Percentiles rank a stretch among this genome's conserved stretches.
These are phyloP conservation scores for Panthera leo DNA, from an alignment of 2,113 vertebrate species.

Conservation along the genomic window DNA sequence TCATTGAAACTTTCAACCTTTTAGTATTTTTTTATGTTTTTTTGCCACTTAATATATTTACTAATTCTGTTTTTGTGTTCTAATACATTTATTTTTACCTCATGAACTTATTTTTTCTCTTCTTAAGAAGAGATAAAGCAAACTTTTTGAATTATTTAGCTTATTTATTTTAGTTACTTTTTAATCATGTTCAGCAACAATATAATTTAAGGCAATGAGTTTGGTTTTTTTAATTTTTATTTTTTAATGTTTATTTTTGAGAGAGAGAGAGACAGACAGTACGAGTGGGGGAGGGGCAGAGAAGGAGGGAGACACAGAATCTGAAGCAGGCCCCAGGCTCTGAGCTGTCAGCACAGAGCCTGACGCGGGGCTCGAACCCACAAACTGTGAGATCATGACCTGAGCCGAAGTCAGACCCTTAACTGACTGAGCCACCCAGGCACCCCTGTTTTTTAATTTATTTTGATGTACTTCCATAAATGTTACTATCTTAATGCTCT, in stretches of 20 bases:
- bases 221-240: not conserved
- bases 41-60: not conserved
- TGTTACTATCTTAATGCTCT: not conserved
- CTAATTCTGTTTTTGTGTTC: not conserved
- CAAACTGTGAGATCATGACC: too few relatives aligned
- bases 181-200: not conserved
- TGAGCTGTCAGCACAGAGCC: too few relatives aligned
- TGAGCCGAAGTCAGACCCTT: too few relatives aligned
- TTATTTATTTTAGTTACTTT: constrained; percentile 36
- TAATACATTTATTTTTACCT: constrained; percentile 40
- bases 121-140: not conserved
- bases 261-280: too few relatives aligned
- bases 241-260: too few relatives aligned
- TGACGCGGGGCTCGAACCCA: rapidly evolving
- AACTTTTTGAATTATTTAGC: not conserved
- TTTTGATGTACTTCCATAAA: constrained; percentile 10
- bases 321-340: too few relatives aligned
- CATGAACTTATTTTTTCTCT: constrained; percentile 21
- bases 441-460: not conserved
- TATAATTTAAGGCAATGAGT: not conserved
- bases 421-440: too few relatives aligned
- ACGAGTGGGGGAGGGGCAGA: too few relatives aligned
- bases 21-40: not conserved
- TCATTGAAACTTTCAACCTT: constrained; percentile 33
- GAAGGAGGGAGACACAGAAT: too few relatives aligned